Evolutionary conservation across 2,113 vertebrate species (phyloP).

Genomic region (Sinocyclocheilus maitianheensis): DNA sequence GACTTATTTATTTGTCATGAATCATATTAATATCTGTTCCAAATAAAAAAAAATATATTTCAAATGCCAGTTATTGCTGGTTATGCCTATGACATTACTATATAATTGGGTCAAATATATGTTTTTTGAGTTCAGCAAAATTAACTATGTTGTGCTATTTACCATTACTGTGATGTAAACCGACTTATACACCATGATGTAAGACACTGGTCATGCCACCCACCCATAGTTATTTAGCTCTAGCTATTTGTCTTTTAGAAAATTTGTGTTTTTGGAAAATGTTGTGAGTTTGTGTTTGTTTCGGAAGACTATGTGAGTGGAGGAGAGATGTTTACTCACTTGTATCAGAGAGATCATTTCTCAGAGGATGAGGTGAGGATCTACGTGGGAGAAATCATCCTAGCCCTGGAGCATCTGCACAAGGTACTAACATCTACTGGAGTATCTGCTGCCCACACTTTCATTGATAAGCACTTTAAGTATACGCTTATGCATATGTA

Average conservation of each 20-base stretch:
- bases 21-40: too few relatives aligned
- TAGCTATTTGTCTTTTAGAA: background rate
- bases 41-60: too few relatives aligned
- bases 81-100: too few relatives aligned
- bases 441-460: slow-evolving; percentile 2
- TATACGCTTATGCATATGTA: background rate
- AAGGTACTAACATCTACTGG: slow-evolving; percentile 73
- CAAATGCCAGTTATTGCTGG: too few relatives aligned
- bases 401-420: slow-evolving; percentile 89
- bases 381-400: slow-evolving; percentile 87
- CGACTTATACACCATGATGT: background rate
- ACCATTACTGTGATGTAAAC: background rate
- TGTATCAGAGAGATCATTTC: slow-evolving; percentile 91
- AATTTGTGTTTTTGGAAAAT: background rate
- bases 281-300: slow-evolving; percentile 25
- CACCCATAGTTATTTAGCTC: background rate
- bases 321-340: slow-evolving; percentile 91
- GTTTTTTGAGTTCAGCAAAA: background rate
- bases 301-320: slow-evolving; percentile 88
- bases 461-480: too few relatives aligned
- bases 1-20: too few relatives aligned
- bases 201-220: background rate
- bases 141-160: background rate
- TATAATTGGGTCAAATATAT: too few relatives aligned
- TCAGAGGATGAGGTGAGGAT: slow-evolving; percentile 85